These are phyloP conservation scores for Aphelinus atriplicis DNA, from an alignment of 1,140 invertebrate genomes.

Conservation along the genomic window DNA sequence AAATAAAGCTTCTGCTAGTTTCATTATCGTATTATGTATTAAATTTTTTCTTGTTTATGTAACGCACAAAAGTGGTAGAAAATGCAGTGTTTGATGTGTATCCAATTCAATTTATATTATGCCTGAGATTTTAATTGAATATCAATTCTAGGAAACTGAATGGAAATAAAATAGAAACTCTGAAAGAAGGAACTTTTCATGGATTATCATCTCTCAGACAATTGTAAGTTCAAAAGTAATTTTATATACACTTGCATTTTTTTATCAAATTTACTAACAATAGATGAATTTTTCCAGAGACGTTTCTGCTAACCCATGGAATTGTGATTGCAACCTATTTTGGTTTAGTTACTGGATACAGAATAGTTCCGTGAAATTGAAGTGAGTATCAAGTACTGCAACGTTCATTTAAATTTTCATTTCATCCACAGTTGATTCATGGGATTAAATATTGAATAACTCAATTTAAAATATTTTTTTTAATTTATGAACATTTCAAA, in stretches of 20 bases:
- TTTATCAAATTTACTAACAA: not conserved
- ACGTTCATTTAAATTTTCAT: too few species aligned
- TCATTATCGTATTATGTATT: too few species aligned
- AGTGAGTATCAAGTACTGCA: constrained; percentile 48
- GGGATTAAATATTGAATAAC: too few species aligned
- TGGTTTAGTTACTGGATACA: constrained; percentile 83
- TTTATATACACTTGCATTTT: not conserved
- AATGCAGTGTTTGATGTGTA: constrained; percentile 7
- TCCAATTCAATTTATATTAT: not conserved
- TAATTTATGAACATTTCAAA: too few species aligned
- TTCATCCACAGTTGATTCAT: too few species aligned
- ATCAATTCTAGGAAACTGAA: constrained; percentile 57
- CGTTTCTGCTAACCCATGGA: constrained; percentile 79
- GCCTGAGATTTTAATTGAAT: not conserved
- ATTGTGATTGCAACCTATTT: constrained; percentile 83
- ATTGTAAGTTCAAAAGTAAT: constrained; percentile 57
- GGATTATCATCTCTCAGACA: constrained; percentile 59
- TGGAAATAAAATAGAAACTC: constrained; percentile 55
- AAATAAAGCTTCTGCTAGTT: too few species aligned
- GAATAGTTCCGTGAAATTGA: constrained; percentile 75
- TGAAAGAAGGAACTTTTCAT: constrained; percentile 62
- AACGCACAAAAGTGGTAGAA: constrained; percentile 7
- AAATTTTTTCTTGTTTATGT: too few species aligned
- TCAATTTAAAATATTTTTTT: too few species aligned
- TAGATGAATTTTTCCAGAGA: constrained; percentile 68